Percentiles rank a stretch among this genome's conserved stretches.
Conservation (phyloP, 1,140 invertebrate genomes). For the Drusus annulatus region DNA sequence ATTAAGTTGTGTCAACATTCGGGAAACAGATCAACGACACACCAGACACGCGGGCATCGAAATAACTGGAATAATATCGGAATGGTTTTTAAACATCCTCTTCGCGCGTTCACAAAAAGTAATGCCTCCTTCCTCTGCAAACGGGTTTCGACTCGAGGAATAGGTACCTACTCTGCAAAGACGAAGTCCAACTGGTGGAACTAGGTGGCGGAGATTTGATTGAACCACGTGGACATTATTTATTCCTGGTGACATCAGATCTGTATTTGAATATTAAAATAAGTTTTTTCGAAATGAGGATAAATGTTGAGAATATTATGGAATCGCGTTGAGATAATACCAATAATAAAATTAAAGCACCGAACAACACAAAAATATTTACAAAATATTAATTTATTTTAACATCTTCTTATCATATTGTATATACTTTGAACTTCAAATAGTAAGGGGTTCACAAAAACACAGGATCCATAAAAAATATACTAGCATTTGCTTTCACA, state of each 20-base stretch:
- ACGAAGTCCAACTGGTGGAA: not conserved
- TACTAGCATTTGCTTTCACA: too few relatives aligned
- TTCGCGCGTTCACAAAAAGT: constrained; percentile 1
- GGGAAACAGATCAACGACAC: not conserved
- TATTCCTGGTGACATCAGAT: not conserved
- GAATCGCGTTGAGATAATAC: too few relatives aligned
- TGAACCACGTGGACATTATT: not conserved
- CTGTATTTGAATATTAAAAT: too few relatives aligned
- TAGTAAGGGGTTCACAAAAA: too few relatives aligned
- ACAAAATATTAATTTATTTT: too few relatives aligned
- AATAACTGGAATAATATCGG: constrained; percentile 28
- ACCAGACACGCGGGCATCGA: constrained; percentile 29
- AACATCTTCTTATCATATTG: too few relatives aligned
- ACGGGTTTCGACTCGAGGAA: constrained; percentile 24
- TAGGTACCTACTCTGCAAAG: not conserved
- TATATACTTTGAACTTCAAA: too few relatives aligned
- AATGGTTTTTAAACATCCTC: constrained; percentile 26
- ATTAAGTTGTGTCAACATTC: not conserved
- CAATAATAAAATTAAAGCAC: too few relatives aligned
- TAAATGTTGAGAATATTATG: too few relatives aligned
- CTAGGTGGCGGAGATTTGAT: not conserved
- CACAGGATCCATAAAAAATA: too few relatives aligned
- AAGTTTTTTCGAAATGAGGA: too few relatives aligned
- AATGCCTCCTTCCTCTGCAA: constrained; percentile 25
- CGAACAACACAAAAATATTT: too few relatives aligned